phyloP scores from a whole-genome alignment of 2,797 vertebrate genomes.

The Ammospiza maritima region DNA sequence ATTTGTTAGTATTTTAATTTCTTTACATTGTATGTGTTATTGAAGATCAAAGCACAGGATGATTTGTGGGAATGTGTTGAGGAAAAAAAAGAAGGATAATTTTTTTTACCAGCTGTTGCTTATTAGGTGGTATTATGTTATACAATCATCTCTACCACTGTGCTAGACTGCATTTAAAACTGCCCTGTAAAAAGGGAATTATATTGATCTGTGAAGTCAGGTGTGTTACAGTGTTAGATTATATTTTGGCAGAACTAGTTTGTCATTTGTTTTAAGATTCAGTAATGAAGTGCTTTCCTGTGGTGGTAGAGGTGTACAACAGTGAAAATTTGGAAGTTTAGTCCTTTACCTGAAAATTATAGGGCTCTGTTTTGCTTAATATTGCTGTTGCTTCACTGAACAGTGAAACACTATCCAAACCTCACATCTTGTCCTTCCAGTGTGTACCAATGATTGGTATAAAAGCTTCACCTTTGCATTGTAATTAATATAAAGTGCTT shows the following conservation, averaged over 20 bases:
- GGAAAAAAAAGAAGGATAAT: not conserved
- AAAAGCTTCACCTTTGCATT: not conserved
- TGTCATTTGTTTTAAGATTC: not conserved
- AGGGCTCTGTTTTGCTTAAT: not conserved
- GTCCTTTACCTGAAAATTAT: not conserved
- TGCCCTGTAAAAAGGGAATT: not conserved
- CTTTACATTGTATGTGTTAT: not conserved
- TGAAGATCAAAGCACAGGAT: not conserved
- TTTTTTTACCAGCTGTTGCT: not conserved
- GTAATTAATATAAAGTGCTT: not conserved
- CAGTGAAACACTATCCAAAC: not conserved
- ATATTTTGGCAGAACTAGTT: not conserved
- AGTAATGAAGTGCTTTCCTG: not conserved
- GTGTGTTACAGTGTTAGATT: not conserved
- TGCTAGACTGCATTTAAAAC: not conserved
- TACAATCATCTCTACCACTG: rapidly evolving
- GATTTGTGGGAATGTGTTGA: not conserved
- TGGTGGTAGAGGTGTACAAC: not conserved
- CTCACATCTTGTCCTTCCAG: not conserved
- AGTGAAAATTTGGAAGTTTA: not conserved
- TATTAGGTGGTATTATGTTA: not conserved
- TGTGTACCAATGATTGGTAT: not conserved
- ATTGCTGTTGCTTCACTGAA: not conserved
- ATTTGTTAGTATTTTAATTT: not conserved
- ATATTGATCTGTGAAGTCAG: not conserved